Evolutionary conservation across 2,113 vertebrate genomes (phyloP).

Genomic region (Antechinus stuartii): DNA sequence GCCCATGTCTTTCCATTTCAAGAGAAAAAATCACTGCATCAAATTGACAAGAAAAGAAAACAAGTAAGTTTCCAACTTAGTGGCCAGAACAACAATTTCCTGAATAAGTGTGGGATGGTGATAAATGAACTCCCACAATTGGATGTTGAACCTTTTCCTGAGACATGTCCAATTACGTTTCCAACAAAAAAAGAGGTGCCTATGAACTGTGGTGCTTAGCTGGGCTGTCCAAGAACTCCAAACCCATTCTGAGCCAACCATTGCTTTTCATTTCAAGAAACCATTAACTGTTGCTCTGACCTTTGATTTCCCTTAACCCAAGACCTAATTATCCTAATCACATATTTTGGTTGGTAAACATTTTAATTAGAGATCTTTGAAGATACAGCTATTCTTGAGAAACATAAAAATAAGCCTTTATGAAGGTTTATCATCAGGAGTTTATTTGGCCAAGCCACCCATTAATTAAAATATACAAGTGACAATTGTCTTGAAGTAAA

Average conservation of each 20-base stretch:
- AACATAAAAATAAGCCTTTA: slow-evolving; percentile 76
- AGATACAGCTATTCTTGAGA: slow-evolving; percentile 69
- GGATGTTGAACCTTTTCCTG: slow-evolving; percentile 22
- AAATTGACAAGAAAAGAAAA: slow-evolving; percentile 18
- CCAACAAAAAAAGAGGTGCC: slow-evolving; percentile 46
- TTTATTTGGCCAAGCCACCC: slow-evolving; percentile 79
- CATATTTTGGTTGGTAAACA: slow-evolving; percentile 59
- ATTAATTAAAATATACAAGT: slow-evolving; percentile 84
- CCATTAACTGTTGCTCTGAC: background rate
- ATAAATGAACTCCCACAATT: background rate
- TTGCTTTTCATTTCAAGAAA: background rate
- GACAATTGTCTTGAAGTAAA: slow-evolving; percentile 82
- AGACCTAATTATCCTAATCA: slow-evolving; percentile 74
- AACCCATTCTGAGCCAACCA: background rate
- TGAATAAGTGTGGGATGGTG: background rate
- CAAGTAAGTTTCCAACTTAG: background rate
- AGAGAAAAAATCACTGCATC: slow-evolving; percentile 27
- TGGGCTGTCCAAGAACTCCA: background rate
- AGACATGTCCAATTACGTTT: background rate
- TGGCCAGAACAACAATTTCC: background rate
- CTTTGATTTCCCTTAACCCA: slow-evolving; percentile 39
- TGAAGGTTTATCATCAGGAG: slow-evolving; percentile 80
- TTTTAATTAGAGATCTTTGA: slow-evolving; percentile 67
- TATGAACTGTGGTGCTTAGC: background rate
- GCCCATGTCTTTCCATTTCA: slow-evolving; percentile 35